Evolutionary conservation across 2,797 vertebrate genomes (phyloP), one percentile per base, ranked within the genome.

Genomic region (Thalassophryne amazonica): DNA sequence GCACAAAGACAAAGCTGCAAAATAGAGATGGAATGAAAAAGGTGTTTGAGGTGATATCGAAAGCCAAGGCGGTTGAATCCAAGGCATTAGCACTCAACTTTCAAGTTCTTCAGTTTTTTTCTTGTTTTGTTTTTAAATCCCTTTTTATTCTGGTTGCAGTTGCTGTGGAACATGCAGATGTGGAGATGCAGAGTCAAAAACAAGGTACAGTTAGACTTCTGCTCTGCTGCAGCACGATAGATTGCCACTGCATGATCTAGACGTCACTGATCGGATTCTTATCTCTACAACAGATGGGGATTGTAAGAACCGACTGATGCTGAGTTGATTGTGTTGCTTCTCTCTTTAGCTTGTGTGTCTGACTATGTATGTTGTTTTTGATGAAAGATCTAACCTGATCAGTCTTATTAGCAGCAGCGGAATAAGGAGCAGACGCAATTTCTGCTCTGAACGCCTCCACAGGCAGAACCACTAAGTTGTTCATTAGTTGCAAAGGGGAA

Each of bases 111-210:
- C 28, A 7, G 37, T 60, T 19, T 36, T 60, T 68, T 69, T 47
- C 11, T 6, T 51, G 28, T 31, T 50, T 22, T 71, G 9, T 64
- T 71, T 69, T 25, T 51, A 86, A 83, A 76, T n/a, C n/a, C n/a
- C n/a, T n/a, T n/a, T n/a, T n/a, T n/a, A n/a, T n/a, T n/a, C n/a
- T n/a, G n/a, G n/a, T n/a, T n/a, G n/a, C n/a, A n/a, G n/a, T n/a
- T 68, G 71, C 43, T 17, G 60, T 1, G 1, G 33, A 16, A 42
- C 53, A 48, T 15, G 60, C 52, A 43, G 84, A 80, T 14, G 76
- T 78, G 60, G 79, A 72, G 32, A 89, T 87, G 84, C 60, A 33
- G 25, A 89, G 79, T 65, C 84, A 86, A 50, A 78, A 59, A 22
- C 66, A 3, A 85, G 87, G 87, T 88, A 84, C 3, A 17, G 50